Conservation (phyloP, 1,140 invertebrate species). For the Megalonaias nervosa region DNA sequence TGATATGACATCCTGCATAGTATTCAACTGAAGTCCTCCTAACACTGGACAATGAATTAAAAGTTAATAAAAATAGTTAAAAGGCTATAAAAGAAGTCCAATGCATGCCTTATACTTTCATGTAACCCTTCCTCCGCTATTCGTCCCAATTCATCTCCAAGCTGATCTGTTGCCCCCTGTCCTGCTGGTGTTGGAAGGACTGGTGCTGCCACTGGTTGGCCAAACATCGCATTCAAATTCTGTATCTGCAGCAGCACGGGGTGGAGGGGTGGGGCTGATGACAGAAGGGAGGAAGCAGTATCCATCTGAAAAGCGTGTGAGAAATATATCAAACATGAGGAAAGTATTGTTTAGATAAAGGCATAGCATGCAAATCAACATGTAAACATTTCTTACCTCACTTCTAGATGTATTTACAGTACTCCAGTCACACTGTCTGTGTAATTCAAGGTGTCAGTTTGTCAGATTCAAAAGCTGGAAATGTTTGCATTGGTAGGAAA, state of each 20-base stretch:
- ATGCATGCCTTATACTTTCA: conserved; percentile 53
- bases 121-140: conserved; percentile 58
- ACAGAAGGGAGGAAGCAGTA: conserved; percentile 28
- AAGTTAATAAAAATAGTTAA: not conserved
- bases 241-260: conserved; percentile 53
- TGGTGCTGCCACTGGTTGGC: not conserved
- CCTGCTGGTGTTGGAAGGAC: not conserved
- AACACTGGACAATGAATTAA: not conserved
- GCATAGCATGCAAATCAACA: too few relatives aligned
- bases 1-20: not conserved
- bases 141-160: conserved; percentile 43
- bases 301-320: not conserved
- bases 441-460: too few relatives aligned
- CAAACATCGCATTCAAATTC: conserved; percentile 30
- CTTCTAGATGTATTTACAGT: too few relatives aligned
- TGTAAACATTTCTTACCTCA: too few relatives aligned
- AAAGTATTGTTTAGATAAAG: too few relatives aligned
- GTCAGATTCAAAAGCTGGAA: too few relatives aligned
- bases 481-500: too few relatives aligned
- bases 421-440: too few relatives aligned
- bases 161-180: not conserved
- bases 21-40: not conserved
- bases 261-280: conserved; percentile 28
- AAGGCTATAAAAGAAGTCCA: not conserved
- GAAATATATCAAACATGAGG: not conserved